Base-by-base conservation (phyloP, 1,140 invertebrate genomes). In the Drosophila sturtevanti region DNA sequence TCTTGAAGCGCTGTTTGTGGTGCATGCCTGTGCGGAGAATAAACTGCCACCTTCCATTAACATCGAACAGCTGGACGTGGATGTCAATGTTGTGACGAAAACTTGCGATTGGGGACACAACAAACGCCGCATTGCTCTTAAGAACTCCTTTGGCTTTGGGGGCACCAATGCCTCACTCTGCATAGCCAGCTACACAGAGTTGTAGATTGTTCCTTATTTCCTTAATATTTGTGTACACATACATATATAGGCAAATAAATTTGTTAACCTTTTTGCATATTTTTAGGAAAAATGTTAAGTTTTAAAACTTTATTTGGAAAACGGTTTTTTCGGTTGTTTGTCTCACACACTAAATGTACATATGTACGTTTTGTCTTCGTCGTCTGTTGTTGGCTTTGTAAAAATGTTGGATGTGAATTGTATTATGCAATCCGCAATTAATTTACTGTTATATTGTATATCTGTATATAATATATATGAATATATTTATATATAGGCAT, bases 121-220 rank as follows among this genome's bases (percentile, higher is more conserved):
- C 91, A 91, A 82, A 11, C 41, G 5, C 9, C 94, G 96, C 89
- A 93, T 98, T 76, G 98, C 97, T n/a, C 92, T 99, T 48, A 99
- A 98, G 92, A 99, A 99, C 93, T 98, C 98, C 11, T 99, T 99
- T 94, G 99, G 98, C 4, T 99, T 99, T 95, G 98, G 98, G 62
- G 99, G 98, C 34, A 99, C 98, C 16, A 99, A 99, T 94, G 97
- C 97, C 34, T 96, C 95, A 74, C 92, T 99, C 10, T 98, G 97
- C 93, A 94, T 97, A 60, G 73, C 81, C 41, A 90, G 80, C 60
- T 91, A 77, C 62, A 24, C 9, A 1, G 56, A 44, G 11, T 16
- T 70, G 7, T 56, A 51, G 18, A 24, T 16, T 61, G 54, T 67
- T 67, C 38, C 37, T 52, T 60, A 66, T 56, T 81, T 72, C 56